Percentiles rank a stretch among this genome's conserved stretches.
Conservation (phyloP, 92 coral and sea anemone genomes). For the Montipora capitata region DNA sequence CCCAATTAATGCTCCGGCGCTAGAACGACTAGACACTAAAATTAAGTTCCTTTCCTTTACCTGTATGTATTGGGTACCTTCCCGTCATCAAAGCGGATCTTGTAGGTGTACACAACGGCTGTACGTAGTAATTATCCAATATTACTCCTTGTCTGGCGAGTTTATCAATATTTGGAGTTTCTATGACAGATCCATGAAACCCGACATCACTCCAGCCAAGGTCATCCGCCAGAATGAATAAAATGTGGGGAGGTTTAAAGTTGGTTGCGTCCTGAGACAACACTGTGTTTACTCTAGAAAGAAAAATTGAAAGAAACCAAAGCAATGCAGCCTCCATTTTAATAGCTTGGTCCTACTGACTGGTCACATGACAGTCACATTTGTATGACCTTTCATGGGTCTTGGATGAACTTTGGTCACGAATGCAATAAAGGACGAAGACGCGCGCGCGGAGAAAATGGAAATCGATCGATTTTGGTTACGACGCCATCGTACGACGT, state of each 20-base stretch:
- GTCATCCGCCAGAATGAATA: slow-evolving; percentile 62
- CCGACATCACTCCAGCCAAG: slow-evolving; percentile 68
- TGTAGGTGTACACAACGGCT: slow-evolving; percentile 65
- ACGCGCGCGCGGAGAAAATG: too few relatives aligned
- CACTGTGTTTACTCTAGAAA: neutral
- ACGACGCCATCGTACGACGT: too few relatives aligned
- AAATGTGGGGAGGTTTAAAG: slow-evolving; percentile 47
- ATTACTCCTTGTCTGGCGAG: slow-evolving; percentile 59
- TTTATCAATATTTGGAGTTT: slow-evolving; percentile 65
- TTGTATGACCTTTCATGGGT: neutral
- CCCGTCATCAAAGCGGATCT: slow-evolving; percentile 50
- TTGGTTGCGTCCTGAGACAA: neutral
- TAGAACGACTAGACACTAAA: too few relatives aligned
- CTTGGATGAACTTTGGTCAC: neutral
- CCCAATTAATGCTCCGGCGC: too few relatives aligned
- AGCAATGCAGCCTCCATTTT: neutral
- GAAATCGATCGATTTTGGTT: too few relatives aligned
- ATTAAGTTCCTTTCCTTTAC: neutral
- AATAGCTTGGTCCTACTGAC: neutral
- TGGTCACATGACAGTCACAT: neutral
- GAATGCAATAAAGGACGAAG: neutral
- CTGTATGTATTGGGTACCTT: slow-evolving; percentile 63
- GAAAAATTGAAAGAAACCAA: neutral
- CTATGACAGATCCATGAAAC: slow-evolving; percentile 45
- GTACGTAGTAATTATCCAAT: slow-evolving; percentile 66